Base-by-base conservation (phyloP, 2,113 vertebrate genomes). In the Muscicapa adusta region DNA sequence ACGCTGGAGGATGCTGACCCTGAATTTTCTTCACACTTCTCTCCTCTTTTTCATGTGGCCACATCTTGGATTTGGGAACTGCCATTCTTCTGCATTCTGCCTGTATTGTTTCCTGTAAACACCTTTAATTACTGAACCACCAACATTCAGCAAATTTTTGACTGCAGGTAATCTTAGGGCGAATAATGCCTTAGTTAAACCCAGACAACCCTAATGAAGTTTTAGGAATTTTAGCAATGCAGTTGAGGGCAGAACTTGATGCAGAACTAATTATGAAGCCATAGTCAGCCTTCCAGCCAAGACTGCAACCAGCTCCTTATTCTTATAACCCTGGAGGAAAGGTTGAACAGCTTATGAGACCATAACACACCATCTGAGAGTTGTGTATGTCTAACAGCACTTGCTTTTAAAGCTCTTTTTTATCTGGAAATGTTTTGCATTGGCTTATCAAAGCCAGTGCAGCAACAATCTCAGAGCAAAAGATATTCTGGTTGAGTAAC, bases 181-280 rank as follows among this genome's bases (percentile, higher is more conserved):
- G 93, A 70, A 66, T 71, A 56, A 76, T 6, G n/a, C 26, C 80
- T 73, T 84, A 25, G 80, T 56, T 43, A 83, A 92, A 63, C 7
- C 48, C 53, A 75, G 84, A 6, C 56, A 95, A 34, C 70, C 53
- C 43, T 91, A 92, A 96, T 67, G 70, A 91, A 74, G 56, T 17
- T 83, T 10, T 8, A 89, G 53, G 92, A 92, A 95, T 94, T 82
- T 53, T 73, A 90, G 85, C 75, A 92, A 82, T 82, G 94, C 62
- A 71, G 5, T 14, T 78, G 34, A 54, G 88, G 70, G 74, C 65
- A 91, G 40, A 67, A 63, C 48, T 70, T 51, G 6, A 42, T 70
- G 70, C 31, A 73, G 47, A 81, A n/a, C 31, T 67, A 58, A 53
- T 85, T 89, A 61, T 23, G 51, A 84, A 89, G 25, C 22, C 38